phyloP scores from a whole-genome alignment of 2,797 vertebrate genomes.

The Cetoscarus ocellatus region DNA sequence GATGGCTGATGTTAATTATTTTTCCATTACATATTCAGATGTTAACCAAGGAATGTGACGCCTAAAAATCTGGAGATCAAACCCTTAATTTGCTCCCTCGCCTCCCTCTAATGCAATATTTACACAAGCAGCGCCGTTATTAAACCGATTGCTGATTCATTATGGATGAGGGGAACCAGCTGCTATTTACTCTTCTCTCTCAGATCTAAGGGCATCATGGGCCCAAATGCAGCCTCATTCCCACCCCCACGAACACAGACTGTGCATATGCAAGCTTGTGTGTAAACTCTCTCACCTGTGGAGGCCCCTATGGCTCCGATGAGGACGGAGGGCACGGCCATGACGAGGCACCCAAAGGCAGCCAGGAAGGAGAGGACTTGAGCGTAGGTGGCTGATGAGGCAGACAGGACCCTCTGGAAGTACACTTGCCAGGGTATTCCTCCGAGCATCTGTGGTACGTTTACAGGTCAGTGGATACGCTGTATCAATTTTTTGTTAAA shows the following conservation, averaged over 20 bases:
- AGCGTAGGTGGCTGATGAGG: constrained; percentile 96
- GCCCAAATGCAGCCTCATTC: constrained; percentile 43
- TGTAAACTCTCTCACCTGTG: constrained; percentile 86
- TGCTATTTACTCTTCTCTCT: constrained; percentile 83
- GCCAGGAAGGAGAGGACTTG: constrained; percentile 97
- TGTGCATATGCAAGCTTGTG: constrained; percentile 21
- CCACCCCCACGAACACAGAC: constrained; percentile 32
- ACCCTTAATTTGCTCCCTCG: constrained; percentile 80
- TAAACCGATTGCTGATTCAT: constrained; percentile 81
- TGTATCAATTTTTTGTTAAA: neutral
- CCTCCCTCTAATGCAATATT: constrained; percentile 86
- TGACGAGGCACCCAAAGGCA: constrained; percentile 94
- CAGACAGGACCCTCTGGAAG: constrained; percentile 97
- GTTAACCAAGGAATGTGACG: constrained; percentile 62
- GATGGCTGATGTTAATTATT: neutral
- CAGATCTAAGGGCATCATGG: constrained; percentile 79
- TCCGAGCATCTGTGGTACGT: constrained; percentile 89
- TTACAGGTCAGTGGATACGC: constrained; percentile 7
- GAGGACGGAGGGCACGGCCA: constrained; percentile 95
- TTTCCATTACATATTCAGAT: constrained; percentile 36
- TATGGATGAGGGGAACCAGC: constrained; percentile 86
- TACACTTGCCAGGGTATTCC: constrained; percentile 99
- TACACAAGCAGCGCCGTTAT: constrained; percentile 77
- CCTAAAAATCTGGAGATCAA: constrained; percentile 77
- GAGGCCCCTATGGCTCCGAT: constrained; percentile 97